Conservation (phyloP, 1,140 invertebrate genomes). For the Cotesia glomerata region DNA sequence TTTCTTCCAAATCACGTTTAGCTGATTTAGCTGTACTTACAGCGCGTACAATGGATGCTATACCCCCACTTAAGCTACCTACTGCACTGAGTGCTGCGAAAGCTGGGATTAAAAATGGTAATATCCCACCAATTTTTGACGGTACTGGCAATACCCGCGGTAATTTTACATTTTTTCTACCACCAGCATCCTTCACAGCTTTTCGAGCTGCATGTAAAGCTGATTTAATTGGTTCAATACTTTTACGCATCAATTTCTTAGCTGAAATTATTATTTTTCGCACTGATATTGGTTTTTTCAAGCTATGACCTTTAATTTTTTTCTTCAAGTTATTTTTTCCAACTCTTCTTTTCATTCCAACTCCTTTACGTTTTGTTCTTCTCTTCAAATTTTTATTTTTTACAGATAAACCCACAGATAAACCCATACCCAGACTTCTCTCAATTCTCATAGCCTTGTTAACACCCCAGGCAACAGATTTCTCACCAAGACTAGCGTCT, state of each 20-base stretch:
- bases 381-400: too few species aligned
- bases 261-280: too few species aligned
- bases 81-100: slow-evolving; percentile 30
- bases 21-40: too few species aligned
- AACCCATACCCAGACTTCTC: not conserved
- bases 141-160: slow-evolving; percentile 23
- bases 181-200: slow-evolving; percentile 1
- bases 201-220: not conserved
- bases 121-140: slow-evolving; percentile 14
- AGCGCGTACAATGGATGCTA: slow-evolving; percentile 34
- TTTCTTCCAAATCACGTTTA: slow-evolving; percentile 41
- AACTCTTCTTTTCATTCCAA: too few species aligned
- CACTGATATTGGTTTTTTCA: too few species aligned
- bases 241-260: too few species aligned
- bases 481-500: not conserved
- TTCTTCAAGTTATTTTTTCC: too few species aligned
- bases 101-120: slow-evolving; percentile 21
- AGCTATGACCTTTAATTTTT: too few species aligned
- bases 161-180: not conserved
- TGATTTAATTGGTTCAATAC: not conserved
- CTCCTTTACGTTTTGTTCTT: too few species aligned
- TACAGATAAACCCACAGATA: too few species aligned
- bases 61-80: slow-evolving; percentile 31
- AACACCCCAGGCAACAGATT: not conserved
- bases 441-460: not conserved